These are phyloP conservation scores for Hydropsyche tenuis DNA, from an alignment of 1,140 invertebrate genomes.

Conservation along the genomic window DNA sequence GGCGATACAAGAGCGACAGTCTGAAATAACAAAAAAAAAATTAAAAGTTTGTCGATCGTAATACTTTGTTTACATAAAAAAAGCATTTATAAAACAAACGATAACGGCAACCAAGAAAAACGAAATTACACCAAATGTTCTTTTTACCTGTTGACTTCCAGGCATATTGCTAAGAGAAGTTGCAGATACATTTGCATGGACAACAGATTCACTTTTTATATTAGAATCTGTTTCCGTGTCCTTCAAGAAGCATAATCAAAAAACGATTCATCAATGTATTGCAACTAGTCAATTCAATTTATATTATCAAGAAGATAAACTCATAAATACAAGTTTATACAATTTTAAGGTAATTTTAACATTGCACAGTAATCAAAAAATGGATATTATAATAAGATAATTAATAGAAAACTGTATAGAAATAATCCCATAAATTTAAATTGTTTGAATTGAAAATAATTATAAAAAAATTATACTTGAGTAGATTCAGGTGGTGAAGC, in stretches of 20 bases:
- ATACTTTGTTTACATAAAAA: too few relatives aligned
- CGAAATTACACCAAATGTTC: too few relatives aligned
- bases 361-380: too few relatives aligned
- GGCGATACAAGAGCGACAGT: conserved; percentile 77
- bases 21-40: conserved; percentile 55
- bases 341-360: too few relatives aligned
- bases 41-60: too few relatives aligned
- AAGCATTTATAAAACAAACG: too few relatives aligned
- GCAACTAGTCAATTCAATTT: too few relatives aligned
- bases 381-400: conserved; percentile 4
- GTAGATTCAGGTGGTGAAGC: conserved; percentile 55
- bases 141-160: neutral
- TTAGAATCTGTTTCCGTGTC: neutral
- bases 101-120: too few relatives aligned
- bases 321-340: too few relatives aligned
- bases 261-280: too few relatives aligned
- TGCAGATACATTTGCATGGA: neutral
- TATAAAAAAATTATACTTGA: conserved; percentile 52
- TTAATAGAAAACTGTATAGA: neutral
- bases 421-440: neutral
- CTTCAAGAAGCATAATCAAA: neutral
- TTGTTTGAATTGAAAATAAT: neutral
- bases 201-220: neutral
- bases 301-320: too few relatives aligned
- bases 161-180: neutral